Evolutionary conservation across 2,888 invertebrate species (phyloP), one percentile per base, ranked within the genome.

Genomic region (Pyrgus malvae): DNA sequence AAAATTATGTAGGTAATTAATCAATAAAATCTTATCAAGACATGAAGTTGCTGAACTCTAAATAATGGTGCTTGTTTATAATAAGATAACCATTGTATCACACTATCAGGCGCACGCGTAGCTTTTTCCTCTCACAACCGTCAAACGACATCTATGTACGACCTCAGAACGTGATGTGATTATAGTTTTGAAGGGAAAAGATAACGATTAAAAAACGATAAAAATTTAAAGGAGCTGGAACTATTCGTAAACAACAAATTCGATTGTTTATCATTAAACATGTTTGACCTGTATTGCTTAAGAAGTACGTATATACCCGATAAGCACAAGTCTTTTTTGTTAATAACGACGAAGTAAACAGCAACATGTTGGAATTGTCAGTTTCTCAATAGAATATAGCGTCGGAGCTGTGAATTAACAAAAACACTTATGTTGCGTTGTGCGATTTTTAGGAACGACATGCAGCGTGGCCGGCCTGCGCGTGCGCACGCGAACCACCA

Each of bases 41-140:
- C 37, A 44, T 44, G 25, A 37, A 23, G 42, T 40, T 42, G 21
- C 19, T 51, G 42, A 42, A 42, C 33, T 51, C 23, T 35, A 51
- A 25, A 42, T 23, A 14, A 46, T 42, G 25, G 12, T 12, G 45
- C 63, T 62, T 67, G 68, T 74, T 73, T 70, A 72, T 66, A 66
- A 60, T 23, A 31, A 53, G 78, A 82, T 81, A 81, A 76, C 67
- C 67, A 60, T 68, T 68, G 69, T 71, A 60, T 59, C 58, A 2
- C 29, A 40, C 38, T 40, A 46, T 41, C 37, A 17, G 45, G n/a
- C 42, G 25, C 31, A 46, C 38, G 31, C 29, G 53, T 27, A 38
- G 53, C 56, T 63, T 42, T 59, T 57, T 56, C 62, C 59, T 60
- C 67, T 65, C 72, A 68, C 74, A 69, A 72, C 69, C 68, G 69